Percentiles rank a stretch among this genome's conserved stretches.
Conservation (phyloP, 2,797 vertebrate species). For the Falco biarmicus region DNA sequence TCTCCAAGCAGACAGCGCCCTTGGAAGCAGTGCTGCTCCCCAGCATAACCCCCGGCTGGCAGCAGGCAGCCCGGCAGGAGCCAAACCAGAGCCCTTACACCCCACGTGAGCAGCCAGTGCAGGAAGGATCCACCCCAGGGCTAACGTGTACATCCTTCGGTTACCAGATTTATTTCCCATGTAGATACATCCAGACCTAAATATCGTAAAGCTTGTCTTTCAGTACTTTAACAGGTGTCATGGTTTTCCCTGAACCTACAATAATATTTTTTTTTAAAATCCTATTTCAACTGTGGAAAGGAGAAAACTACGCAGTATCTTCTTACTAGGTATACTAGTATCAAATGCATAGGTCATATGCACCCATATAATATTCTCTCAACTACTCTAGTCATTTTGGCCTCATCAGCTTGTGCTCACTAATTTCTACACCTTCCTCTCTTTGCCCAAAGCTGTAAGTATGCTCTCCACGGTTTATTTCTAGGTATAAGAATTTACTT, state of each 20-base stretch:
- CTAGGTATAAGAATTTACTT: constrained; percentile 52
- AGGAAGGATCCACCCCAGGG: background rate
- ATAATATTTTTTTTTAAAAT: background rate
- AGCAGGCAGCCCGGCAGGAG: background rate
- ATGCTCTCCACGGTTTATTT: constrained; percentile 24
- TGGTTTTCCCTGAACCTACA: background rate
- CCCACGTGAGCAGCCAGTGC: accelerated
- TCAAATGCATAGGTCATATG: background rate
- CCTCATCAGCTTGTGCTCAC: background rate
- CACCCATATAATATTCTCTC: background rate
- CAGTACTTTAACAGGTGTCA: background rate
- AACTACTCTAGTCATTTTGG: accelerated
- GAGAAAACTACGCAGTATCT: background rate
- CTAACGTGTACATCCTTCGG: background rate
- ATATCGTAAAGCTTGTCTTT: accelerated
- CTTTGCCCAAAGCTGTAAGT: background rate
- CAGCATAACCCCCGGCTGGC: background rate
- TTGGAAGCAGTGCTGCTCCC: background rate
- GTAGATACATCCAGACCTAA: accelerated
- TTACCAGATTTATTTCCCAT: background rate
- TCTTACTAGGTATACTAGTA: background rate
- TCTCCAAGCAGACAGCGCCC: background rate
- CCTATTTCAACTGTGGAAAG: background rate
- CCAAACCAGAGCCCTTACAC: background rate
- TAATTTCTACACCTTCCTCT: background rate